phyloP scores from a whole-genome alignment of 1,140 invertebrate genomes.

The Monochamus saltuarius region DNA sequence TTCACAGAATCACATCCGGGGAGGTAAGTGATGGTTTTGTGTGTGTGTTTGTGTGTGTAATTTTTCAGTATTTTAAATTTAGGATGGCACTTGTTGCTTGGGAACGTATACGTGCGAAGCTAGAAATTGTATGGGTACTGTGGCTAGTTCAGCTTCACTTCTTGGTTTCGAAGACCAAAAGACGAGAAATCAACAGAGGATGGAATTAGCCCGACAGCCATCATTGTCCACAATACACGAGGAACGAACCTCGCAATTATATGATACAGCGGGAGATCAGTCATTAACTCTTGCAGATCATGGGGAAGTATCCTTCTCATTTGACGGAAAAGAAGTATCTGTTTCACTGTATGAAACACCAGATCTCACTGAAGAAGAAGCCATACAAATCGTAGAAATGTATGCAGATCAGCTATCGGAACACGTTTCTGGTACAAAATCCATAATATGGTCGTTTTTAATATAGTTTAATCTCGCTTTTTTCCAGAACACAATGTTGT shows the following conservation, averaged over 20 bases:
- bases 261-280: constrained; percentile 77
- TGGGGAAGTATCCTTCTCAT: constrained; percentile 83
- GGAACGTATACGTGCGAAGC: constrained; percentile 92
- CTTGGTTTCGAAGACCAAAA: constrained; percentile 80
- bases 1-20: constrained; percentile 85
- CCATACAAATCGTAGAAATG: constrained; percentile 88
- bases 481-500: constrained; percentile 75
- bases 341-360: constrained; percentile 89
- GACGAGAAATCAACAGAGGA: constrained; percentile 53
- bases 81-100: constrained; percentile 82
- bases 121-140: constrained; percentile 87
- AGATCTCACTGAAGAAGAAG: constrained; percentile 88
- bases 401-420: constrained; percentile 90
- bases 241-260: constrained; percentile 83
- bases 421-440: constrained; percentile 70
- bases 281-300: constrained; percentile 73
- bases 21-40: constrained; percentile 59
- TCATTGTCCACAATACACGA: constrained; percentile 88
- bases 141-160: constrained; percentile 83
- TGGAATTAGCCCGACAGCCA: constrained; percentile 68
- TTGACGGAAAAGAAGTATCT: constrained; percentile 88
- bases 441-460: neutral
- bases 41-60: constrained; percentile 83
- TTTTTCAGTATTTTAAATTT: constrained; percentile 6
- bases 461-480: neutral